Percentiles rank a stretch among this genome's conserved stretches.
These are phyloP conservation scores for Phacellophora camtschatica DNA, from an alignment of 30 jellyfish, hydroid and myxozoan genomes.

Conservation along the genomic window DNA sequence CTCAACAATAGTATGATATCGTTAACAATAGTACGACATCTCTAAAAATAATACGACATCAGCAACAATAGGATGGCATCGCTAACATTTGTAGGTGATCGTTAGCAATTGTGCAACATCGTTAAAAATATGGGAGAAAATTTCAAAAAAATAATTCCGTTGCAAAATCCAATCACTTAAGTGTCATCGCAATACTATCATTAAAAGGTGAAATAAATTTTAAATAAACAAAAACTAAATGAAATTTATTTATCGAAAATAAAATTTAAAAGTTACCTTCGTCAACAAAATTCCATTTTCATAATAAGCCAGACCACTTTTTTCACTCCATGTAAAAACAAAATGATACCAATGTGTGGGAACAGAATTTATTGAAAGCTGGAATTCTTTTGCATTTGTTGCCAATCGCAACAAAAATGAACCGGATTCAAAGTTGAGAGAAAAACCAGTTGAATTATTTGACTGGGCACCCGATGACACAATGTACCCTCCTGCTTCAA, in stretches of 20 bases:
- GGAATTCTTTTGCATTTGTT: constrained; percentile 22
- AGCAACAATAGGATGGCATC: too few species aligned
- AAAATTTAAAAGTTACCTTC: not conserved
- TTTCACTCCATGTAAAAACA: constrained; percentile 62
- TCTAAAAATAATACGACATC: too few species aligned
- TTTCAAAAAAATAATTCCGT: too few species aligned
- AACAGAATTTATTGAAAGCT: constrained; percentile 12
- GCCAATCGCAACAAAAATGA: constrained; percentile 34
- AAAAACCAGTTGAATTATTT: constrained; percentile 62
- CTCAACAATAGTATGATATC: too few species aligned
- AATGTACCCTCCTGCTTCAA: constrained; percentile 69
- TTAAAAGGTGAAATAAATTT: not conserved
- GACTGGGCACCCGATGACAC: constrained; percentile 79
- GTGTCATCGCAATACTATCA: too few species aligned
- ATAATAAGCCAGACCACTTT: constrained; percentile 41
- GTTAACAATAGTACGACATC: too few species aligned
- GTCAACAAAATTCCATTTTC: constrained; percentile 57
- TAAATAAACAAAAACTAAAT: not conserved
- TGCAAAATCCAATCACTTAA: too few species aligned
- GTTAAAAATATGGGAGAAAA: too few species aligned
- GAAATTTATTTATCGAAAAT: not conserved
- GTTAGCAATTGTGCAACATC: too few species aligned
- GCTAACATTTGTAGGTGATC: too few species aligned
- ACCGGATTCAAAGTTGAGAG: constrained; percentile 42
- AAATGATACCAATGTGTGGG: constrained; percentile 44